Base-by-base conservation (phyloP, 2,888 invertebrate genomes). In the Andrena fulva region DNA sequence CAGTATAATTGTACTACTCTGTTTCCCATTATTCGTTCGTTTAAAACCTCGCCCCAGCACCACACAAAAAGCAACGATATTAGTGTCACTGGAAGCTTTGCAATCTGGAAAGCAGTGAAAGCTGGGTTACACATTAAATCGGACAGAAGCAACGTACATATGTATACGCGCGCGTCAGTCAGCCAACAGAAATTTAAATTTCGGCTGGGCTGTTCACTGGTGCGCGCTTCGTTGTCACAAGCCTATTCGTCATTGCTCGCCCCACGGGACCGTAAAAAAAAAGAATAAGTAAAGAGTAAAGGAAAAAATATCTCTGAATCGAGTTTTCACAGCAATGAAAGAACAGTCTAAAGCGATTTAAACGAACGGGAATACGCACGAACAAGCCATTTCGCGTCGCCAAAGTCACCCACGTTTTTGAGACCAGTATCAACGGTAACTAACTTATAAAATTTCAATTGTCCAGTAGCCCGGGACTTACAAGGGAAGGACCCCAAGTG, bases 111-210 rank as follows among this genome's bases (percentile, higher is more conserved):
- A 79, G 27, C 48, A 54, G 20, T 24, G 35, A 24, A 71, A 62
- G 63, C 27, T 66, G 66, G 64, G 27, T 35, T 68, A 20, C 50
- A 63, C 63, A 69, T 80, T 68, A 80, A 80, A 80, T 50, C 72
- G 52, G 54, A 70, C 7, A 16, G 31, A 48, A 27, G 29, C 12
- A 24, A 8, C 42, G 1, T 33, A 20, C 20, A 20, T 20, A 20
- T 20, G n/a, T n/a, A 31, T 7, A n/a, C 33, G 54, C 12, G 67
- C n/a, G 52, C 48, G 68, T 56, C 68, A 29, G 52, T 50, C 69
- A 27, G 52, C 50, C 67, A 62, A 50, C 81, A 64, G 35, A 75
- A 82, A 82, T 82, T 82, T 70, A 75, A 81, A 81, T 81, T 75
- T 75, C 75, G 67, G 69, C 69, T 48, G 73, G 42, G 12, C 27